Evolutionary conservation across 2,113 vertebrate species (phyloP), one percentile per base, ranked within the genome.

Genomic region (Corvus cornix): DNA sequence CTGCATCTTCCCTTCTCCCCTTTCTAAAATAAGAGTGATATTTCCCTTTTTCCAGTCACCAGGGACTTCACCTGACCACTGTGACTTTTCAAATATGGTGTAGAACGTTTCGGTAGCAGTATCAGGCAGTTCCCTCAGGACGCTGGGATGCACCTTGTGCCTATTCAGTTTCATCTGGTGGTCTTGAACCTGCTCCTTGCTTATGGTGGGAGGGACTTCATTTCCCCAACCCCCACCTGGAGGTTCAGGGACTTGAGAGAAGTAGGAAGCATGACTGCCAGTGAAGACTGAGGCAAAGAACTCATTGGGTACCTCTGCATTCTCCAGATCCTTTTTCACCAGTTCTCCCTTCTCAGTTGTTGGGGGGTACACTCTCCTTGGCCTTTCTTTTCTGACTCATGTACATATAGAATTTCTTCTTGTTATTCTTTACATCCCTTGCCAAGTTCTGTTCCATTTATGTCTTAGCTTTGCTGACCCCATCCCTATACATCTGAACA

Each of bases 21-120:
- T 46, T 46, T 41, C 28, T 30, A 30, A 52, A 52, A 44, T 11
- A 10, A 46, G 3, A 60, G 23, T 33, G 22, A 19, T 21, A 23
- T 30, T 60, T 52, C 7, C 18, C 23, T 39, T 67, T 66, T 33
- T 30, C 16, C 46, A 59, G 19, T 26, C 20, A 20, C 23, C 2
- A 6, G 28, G 2, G 7, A 30, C 23, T 53, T 82, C 0, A 0
- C 8, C 33, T 74, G 44, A 30, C 11, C 3, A 16, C 10, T 2
- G 8, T 33, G 18, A 51, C 59, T 58, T 51, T 66, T 51, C 15
- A 51, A 51, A 33, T 37, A 31, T 1, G 2, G 28, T 37, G 31
- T 5, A 43, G 37, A 43, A 59, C 51, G 27, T 37, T 20, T 48
- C 14, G 9, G 49, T 10, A 44, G 22, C 33, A 73, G 2, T 27